Conservation (phyloP, 2,113 vertebrate species). For the Leiothrix lutea region DNA sequence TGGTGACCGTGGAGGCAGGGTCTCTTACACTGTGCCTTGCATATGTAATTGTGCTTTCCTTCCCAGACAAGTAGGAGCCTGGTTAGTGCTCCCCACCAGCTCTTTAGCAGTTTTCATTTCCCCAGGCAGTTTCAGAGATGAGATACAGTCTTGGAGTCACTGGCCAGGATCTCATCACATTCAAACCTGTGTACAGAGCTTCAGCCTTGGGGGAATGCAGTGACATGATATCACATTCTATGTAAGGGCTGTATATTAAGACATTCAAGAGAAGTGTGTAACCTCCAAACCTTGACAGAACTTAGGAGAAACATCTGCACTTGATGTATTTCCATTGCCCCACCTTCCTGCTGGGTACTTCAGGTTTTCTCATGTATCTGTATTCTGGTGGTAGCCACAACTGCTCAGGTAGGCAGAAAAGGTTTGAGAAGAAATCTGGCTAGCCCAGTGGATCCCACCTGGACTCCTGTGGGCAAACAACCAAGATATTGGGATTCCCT, state of each 20-base stretch:
- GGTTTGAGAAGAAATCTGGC: background rate
- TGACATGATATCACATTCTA: background rate
- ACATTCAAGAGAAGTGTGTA: background rate
- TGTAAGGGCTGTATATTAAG: background rate
- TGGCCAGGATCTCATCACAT: background rate
- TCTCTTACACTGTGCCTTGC: background rate
- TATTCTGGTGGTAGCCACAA: background rate
- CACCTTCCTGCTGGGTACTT: background rate
- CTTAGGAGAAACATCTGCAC: background rate
- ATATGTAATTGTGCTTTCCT: background rate
- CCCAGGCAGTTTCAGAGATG: background rate
- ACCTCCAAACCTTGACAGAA: background rate
- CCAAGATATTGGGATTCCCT: background rate
- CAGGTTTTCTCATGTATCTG: background rate
- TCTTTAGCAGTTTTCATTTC: background rate
- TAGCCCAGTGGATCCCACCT: background rate
- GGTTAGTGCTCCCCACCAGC: background rate
- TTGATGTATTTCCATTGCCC: background rate
- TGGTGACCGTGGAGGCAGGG: accelerated
- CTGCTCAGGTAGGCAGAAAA: background rate
- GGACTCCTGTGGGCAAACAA: background rate
- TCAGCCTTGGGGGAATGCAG: background rate
- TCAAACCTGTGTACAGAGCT: background rate
- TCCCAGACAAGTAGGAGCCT: background rate
- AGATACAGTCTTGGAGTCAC: background rate